Percentiles rank a stretch among this genome's conserved stretches.
Evolutionary conservation across 2,113 vertebrate genomes (phyloP).

Genomic region (Chrysochloris asiatica): DNA sequence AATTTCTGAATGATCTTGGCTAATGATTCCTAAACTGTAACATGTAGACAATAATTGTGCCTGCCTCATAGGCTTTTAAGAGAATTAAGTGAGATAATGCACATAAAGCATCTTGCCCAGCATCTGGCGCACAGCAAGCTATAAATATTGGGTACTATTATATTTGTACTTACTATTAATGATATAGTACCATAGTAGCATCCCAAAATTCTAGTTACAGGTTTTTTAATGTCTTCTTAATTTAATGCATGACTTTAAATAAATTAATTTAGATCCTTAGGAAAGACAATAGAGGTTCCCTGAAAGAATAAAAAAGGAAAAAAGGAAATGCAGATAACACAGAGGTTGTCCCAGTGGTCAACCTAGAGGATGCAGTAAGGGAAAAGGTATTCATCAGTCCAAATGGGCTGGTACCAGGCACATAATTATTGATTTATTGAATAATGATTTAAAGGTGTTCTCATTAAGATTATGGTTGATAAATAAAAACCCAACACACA

Average conservation of each 20-base stretch:
- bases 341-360: background rate
- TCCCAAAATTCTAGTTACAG: constrained; percentile 18
- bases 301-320: background rate
- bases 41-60: background rate
- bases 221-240: constrained; percentile 33
- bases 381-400: background rate
- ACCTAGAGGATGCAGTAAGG: background rate
- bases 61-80: background rate
- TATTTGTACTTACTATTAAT: background rate
- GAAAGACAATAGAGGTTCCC: background rate
- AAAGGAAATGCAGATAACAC: background rate
- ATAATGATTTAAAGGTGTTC: background rate
- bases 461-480: background rate
- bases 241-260: constrained; percentile 35
- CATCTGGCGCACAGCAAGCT: background rate
- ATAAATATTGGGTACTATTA: background rate
- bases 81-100: constrained; percentile 8
- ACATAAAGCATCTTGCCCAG: background rate
- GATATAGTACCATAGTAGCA: background rate
- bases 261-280: constrained; percentile 44
- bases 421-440: background rate
- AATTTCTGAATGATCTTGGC: background rate
- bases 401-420: background rate
- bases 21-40: constrained; percentile 18
- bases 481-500: background rate